phyloP scores from a whole-genome alignment of 2,888 invertebrate genomes.

The Cylloceria caligata region DNA sequence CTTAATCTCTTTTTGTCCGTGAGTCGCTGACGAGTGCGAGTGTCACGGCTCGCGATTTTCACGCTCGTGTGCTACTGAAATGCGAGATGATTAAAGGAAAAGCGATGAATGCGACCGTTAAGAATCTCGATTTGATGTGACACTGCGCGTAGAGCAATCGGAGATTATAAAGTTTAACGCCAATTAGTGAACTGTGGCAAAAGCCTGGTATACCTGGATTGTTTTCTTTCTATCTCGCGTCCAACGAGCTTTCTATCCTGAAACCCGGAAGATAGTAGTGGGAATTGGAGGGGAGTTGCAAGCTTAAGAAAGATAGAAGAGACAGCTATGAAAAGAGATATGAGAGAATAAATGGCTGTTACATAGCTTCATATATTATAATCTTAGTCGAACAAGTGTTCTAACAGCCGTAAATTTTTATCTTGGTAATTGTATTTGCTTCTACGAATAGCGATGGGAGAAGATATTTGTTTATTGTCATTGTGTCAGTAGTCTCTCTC shows the following conservation, averaged over 20 bases:
- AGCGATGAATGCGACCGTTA: slow-evolving; percentile 2
- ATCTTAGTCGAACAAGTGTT: not conserved
- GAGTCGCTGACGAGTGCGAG: slow-evolving; percentile 54
- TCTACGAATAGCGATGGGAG: not conserved
- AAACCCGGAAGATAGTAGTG: not conserved
- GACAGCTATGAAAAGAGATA: slow-evolving; percentile 41
- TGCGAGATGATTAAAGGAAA: slow-evolving; percentile 12
- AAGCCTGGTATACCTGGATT: slow-evolving; percentile 55
- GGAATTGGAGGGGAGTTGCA: not conserved
- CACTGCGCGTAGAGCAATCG: slow-evolving; percentile 66
- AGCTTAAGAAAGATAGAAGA: slow-evolving; percentile 54
- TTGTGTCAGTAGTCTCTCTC: not conserved
- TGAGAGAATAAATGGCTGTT: slow-evolving; percentile 26
- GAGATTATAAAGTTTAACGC: slow-evolving; percentile 76
- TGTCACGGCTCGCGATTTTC: slow-evolving; percentile 48
- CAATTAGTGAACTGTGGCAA: slow-evolving; percentile 71
- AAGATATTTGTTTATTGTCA: not conserved
- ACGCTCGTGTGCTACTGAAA: slow-evolving; percentile 25
- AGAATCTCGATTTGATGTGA: slow-evolving; percentile 60
- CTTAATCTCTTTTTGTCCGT: slow-evolving; percentile 27
- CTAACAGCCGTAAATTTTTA: not conserved
- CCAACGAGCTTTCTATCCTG: not conserved
- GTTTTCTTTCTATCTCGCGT: slow-evolving; percentile 25
- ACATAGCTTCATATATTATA: slow-evolving; percentile 16
- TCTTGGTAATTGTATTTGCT: not conserved